A percentile compares a stretch with the other conserved stretches of the same genome.
Conservation (phyloP, 1,140 invertebrate genomes). For the Holcopasites calliopsidis region DNA sequence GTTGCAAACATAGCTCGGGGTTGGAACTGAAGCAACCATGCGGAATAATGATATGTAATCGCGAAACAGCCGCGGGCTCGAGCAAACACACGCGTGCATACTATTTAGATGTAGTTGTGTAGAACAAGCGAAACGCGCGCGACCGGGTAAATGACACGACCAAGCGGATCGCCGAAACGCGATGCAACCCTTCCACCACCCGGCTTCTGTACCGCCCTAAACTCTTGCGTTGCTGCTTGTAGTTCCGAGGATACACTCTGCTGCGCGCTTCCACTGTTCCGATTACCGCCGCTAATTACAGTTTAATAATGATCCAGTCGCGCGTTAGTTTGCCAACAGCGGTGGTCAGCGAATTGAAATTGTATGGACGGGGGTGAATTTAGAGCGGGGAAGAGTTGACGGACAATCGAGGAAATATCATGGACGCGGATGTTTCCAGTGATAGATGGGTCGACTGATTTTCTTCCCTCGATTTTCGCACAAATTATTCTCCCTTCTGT, state of each 20-base stretch:
- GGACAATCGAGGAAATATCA: background rate
- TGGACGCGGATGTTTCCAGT: background rate
- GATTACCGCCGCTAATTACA: conserved; percentile 19
- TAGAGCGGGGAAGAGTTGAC: background rate
- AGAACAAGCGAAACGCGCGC: conserved; percentile 30
- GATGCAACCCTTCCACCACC: background rate
- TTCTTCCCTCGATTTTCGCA: too few relatives aligned
- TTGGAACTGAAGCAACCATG: conserved; percentile 72
- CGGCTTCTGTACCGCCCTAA: background rate
- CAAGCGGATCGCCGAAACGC: conserved; percentile 13
- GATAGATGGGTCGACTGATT: too few relatives aligned
- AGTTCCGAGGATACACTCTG: background rate
- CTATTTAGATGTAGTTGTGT: conserved; percentile 15
- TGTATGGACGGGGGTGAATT: background rate
- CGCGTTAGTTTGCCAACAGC: background rate
- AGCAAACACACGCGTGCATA: conserved; percentile 21
- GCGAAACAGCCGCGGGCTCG: conserved; percentile 65
- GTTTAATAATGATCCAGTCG: conserved; percentile 17
- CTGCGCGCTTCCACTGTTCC: background rate
- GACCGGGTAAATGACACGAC: conserved; percentile 18
- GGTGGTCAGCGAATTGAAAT: background rate
- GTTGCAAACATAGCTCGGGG: conserved; percentile 68
- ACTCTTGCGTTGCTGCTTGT: conserved; percentile 6
- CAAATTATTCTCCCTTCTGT: too few relatives aligned
- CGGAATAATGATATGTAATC: conserved; percentile 78